A percentile compares a stretch with the other conserved stretches of the same genome.
Evolutionary conservation across 2,888 invertebrate species (phyloP).

Genomic region (Apotomis turbidana): DNA sequence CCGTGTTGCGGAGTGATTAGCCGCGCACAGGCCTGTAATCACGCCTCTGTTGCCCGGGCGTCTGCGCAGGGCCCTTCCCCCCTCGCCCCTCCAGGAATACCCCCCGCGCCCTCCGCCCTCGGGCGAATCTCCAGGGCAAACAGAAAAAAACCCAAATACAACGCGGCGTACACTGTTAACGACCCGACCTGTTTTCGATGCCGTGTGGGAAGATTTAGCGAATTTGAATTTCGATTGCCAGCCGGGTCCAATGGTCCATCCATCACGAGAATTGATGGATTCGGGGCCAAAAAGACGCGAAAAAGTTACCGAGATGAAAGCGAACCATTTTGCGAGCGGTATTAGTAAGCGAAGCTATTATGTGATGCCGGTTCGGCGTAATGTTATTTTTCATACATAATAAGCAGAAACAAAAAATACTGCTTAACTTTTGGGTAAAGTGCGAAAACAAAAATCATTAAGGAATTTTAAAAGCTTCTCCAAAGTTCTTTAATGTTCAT

Average conservation of each 20-base stretch:
- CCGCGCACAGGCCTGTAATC: constrained; percentile 78
- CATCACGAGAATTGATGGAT: constrained; percentile 83
- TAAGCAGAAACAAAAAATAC: constrained; percentile 15
- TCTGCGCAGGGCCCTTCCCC: constrained; percentile 65
- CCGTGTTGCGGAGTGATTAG: constrained; percentile 78
- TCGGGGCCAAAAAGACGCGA: constrained; percentile 77
- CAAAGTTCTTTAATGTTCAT: constrained; percentile 16
- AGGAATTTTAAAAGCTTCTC: constrained; percentile 18
- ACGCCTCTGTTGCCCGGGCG: constrained; percentile 77
- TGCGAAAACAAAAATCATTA: constrained; percentile 38
- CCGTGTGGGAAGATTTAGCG: constrained; percentile 83
- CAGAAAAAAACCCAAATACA: constrained; percentile 69
- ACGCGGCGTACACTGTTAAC: constrained; percentile 75
- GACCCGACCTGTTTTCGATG: constrained; percentile 78
- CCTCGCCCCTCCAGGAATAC: constrained; percentile 46
- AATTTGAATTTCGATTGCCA: constrained; percentile 82
- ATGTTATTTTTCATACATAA: constrained; percentile 36
- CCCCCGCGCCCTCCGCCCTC: constrained; percentile 51
- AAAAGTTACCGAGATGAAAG: constrained; percentile 75
- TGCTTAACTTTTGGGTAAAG: constrained; percentile 18
- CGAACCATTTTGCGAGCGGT: constrained; percentile 71
- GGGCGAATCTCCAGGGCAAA: constrained; percentile 78
- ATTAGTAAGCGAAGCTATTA: constrained; percentile 76
- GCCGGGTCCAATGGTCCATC: constrained; percentile 73
- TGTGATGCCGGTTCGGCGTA: constrained; percentile 51